Evolutionary conservation across 2,797 vertebrate genomes (phyloP).

Genomic region (Babyrousa celebensis): DNA sequence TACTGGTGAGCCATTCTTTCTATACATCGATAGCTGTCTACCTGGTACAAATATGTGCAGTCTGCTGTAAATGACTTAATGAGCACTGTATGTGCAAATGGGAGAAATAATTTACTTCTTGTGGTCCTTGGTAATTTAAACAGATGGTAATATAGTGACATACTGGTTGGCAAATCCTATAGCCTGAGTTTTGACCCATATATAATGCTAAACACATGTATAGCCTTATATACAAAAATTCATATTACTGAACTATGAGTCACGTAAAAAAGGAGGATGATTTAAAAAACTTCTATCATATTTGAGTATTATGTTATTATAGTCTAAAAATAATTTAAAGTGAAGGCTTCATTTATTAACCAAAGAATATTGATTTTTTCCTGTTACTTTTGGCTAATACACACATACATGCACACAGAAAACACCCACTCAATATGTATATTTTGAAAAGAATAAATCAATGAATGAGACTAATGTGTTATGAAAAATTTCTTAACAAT

Average conservation of each 20-base stretch:
- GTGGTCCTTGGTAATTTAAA: not conserved
- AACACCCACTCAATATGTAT: not conserved
- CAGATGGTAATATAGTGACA: not conserved
- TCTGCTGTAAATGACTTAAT: not conserved
- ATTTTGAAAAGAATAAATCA: not conserved
- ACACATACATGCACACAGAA: not conserved
- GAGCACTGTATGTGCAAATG: not conserved
- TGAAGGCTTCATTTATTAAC: not conserved
- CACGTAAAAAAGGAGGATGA: not conserved
- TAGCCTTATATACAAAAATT: not conserved
- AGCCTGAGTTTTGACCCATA: not conserved
- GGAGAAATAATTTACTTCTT: not conserved
- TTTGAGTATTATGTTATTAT: not conserved
- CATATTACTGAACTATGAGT: not conserved
- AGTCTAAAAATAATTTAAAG: not conserved
- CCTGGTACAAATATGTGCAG: not conserved
- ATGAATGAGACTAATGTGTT: not conserved
- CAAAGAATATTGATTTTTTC: not conserved
- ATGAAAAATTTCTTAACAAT: not conserved
- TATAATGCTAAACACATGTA: not conserved
- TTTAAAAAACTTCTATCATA: not conserved
- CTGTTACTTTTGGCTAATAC: not conserved
- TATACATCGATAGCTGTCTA: not conserved
- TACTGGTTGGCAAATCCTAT: not conserved
- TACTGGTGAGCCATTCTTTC: not conserved